Conservation (phyloP, 2,113 vertebrate species). For the Leiothrix lutea region DNA sequence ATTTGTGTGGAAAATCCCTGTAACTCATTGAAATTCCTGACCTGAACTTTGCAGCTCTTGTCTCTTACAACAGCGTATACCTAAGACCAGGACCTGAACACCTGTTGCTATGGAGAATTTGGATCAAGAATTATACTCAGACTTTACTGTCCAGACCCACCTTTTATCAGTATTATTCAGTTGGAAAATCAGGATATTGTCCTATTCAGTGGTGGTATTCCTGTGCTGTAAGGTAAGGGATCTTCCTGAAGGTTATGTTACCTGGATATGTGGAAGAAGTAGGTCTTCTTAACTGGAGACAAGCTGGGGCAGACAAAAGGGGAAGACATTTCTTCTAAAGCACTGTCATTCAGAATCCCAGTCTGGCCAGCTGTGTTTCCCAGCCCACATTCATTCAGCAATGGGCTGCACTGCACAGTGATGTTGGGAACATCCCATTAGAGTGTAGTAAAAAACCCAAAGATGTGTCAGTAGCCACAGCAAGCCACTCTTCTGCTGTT, state of each 20-base stretch:
- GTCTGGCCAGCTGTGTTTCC: not conserved
- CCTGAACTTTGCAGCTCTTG: not conserved
- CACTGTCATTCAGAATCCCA: not conserved
- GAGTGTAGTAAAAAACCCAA: not conserved
- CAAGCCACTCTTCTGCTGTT: not conserved
- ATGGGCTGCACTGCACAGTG: not conserved
- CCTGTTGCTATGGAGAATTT: not conserved
- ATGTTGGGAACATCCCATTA: not conserved
- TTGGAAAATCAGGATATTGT: not conserved
- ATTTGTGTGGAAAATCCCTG: not conserved
- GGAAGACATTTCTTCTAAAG: not conserved
- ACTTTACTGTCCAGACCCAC: not conserved
- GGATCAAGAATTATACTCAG: not conserved
- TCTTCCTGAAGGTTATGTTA: not conserved
- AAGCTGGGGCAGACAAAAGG: not conserved
- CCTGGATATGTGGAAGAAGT: not conserved
- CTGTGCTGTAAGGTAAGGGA: not conserved
- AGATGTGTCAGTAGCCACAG: not conserved
- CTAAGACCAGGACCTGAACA: not conserved
- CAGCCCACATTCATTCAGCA: not conserved
- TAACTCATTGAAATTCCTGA: not conserved
- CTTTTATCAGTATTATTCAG: not conserved
- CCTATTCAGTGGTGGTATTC: not conserved
- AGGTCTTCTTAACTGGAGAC: not conserved
- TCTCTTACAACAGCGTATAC: not conserved